Evolutionary conservation across 1,140 invertebrate genomes (phyloP), one percentile per base, ranked within the genome.

Genomic region (Panulirus ornatus): DNA sequence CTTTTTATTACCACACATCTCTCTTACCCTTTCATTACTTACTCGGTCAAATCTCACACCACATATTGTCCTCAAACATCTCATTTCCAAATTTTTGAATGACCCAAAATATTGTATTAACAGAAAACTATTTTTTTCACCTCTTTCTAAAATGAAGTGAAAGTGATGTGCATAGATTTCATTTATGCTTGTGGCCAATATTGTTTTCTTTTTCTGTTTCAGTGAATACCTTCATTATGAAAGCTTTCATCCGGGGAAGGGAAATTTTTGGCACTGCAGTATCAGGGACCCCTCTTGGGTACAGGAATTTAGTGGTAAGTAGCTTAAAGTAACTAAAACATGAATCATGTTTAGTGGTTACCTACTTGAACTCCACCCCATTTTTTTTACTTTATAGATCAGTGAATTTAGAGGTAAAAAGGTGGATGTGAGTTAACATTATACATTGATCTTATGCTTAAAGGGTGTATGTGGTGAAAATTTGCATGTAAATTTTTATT

Each of bases 181-280:
- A n/a, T n/a, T n/a, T n/a, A n/a, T n/a, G n/a, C n/a, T n/a, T n/a
- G n/a, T n/a, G n/a, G n/a, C 19, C n/a, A 22, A 19, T n/a, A 6
- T 81, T 78, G 38, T 73, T 47, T 73, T 84, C 63, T 91, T 89
- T 90, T 91, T 82, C 79, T 88, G 63, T 94, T 94, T 81, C 93
- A 95, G 95, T 95, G 95, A 94, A 95, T 89, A 93, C 94, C 30
- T 95, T 94, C 92, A 95, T 95, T 58, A 92, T 94, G 82, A 95
- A 94, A 91, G 94, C 94, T 16, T 94, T 95, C 84, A 94, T 95
- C 54, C 93, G 94, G 91, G 95, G 94, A 14, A 92, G 95, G 88
- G 91, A 93, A 73, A 91, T 94, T 6, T 95, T 94, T 93, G 94
- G 94, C 0, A 93, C 91, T 22, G 93, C 93, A 6, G 14, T 92